These are phyloP conservation scores for Chionoecetes opilio DNA, from an alignment of 1,140 invertebrate genomes.

Conservation along the genomic window DNA sequence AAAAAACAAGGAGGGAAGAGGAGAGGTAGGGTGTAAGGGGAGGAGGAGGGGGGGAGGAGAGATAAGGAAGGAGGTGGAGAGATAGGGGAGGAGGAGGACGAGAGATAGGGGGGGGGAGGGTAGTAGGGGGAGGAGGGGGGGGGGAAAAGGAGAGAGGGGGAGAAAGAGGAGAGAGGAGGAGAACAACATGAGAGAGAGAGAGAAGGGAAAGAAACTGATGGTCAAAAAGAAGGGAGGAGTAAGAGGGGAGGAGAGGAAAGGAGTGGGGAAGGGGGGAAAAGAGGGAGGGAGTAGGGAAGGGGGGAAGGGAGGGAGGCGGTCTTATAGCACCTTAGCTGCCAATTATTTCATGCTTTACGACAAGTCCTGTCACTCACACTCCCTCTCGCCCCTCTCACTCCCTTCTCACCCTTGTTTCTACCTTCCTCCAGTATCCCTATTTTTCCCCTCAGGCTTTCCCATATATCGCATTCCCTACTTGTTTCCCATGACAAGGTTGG, in stretches of 20 bases:
- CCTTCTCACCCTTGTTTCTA: neutral
- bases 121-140: no score
- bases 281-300: neutral
- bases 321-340: neutral
- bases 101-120: no score
- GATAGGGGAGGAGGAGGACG: no score
- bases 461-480: neutral
- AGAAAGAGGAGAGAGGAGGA: no score
- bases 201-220: neutral
- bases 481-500: neutral
- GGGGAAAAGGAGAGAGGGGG: no score
- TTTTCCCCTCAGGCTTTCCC: neutral
- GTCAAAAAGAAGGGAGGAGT: neutral
- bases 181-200: neutral
- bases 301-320: neutral
- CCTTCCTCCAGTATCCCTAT: neutral
- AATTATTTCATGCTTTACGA: constrained; percentile 21
- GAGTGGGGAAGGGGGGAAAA: neutral
- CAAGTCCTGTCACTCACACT: constrained; percentile 5
- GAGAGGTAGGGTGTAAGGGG: no score
- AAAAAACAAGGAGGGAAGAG: no score
- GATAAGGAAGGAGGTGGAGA: no score
- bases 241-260: neutral
- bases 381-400: neutral
- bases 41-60: no score